A percentile compares a stretch with the other conserved stretches of the same genome.
These are phyloP conservation scores for Marronus borbonicus DNA, from an alignment of 2,888 invertebrate species.

Conservation along the genomic window DNA sequence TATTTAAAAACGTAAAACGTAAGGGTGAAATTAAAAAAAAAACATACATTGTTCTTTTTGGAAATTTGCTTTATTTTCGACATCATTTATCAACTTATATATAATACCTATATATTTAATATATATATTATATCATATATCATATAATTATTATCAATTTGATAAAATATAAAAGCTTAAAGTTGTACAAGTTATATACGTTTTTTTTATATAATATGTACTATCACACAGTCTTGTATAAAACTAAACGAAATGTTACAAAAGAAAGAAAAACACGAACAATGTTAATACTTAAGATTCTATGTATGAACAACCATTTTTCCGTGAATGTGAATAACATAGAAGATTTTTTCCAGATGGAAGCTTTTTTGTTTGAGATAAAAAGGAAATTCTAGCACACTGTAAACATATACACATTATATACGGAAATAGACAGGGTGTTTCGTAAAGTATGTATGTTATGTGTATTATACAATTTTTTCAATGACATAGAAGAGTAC, in stretches of 20 bases:
- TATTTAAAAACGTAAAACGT: too few relatives aligned
- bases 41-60: neutral
- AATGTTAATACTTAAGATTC: slow-evolving; percentile 10
- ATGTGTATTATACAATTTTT: slow-evolving; percentile 17
- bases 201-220: slow-evolving; percentile 49
- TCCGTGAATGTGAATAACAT: too few relatives aligned
- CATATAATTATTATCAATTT: slow-evolving; percentile 48
- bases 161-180: slow-evolving; percentile 58
- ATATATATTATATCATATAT: slow-evolving; percentile 45
- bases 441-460: neutral
- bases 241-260: slow-evolving; percentile 28
- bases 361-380: too few relatives aligned
- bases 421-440: neutral
- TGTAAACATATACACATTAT: too few relatives aligned
- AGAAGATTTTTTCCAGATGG: too few relatives aligned
- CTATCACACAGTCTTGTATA: slow-evolving; percentile 56
- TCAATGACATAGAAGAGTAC: slow-evolving; percentile 5
- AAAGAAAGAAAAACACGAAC: slow-evolving; percentile 13
- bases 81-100: slow-evolving; percentile 40
- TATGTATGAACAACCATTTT: neutral
- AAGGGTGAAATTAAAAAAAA: neutral
- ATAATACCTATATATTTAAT: slow-evolving; percentile 48
- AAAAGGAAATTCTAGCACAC: too few relatives aligned
- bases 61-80: slow-evolving; percentile 39
- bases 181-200: slow-evolving; percentile 51